phyloP scores from a whole-genome alignment of 1,140 invertebrate genomes.

The Chelonus insularis region DNA sequence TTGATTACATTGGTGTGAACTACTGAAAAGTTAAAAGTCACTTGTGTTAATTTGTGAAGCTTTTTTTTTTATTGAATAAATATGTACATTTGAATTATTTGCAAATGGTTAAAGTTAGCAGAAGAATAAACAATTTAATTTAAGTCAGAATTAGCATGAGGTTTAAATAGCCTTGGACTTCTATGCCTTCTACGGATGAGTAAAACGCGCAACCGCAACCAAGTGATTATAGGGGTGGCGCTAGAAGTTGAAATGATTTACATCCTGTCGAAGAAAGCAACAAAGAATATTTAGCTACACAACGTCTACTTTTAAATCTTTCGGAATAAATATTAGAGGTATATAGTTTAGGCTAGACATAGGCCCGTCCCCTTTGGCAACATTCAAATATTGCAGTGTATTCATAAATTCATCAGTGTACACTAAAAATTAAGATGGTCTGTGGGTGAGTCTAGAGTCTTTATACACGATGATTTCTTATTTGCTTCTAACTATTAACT shows the following conservation, averaged over 20 bases:
- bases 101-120: no score
- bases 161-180: not conserved
- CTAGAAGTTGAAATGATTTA: slow-evolving; percentile 51
- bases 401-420: slow-evolving; percentile 54
- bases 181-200: not conserved
- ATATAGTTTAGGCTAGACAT: slow-evolving; percentile 36
- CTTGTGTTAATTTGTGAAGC: no score
- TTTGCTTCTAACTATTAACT: no score
- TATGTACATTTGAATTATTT: no score
- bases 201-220: slow-evolving; percentile 18
- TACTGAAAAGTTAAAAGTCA: no score
- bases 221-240: slow-evolving; percentile 53
- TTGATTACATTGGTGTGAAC: no score
- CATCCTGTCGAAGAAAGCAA: slow-evolving; percentile 34
- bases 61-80: no score
- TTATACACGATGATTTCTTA: no score
- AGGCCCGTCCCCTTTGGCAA: slow-evolving; percentile 48
- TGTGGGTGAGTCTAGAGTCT: no score
- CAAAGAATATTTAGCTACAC: not conserved
- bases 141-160: not conserved
- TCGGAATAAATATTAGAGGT: slow-evolving; percentile 16
- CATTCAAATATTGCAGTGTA: slow-evolving; percentile 48
- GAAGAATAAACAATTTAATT: no score
- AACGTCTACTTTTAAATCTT: slow-evolving; percentile 37
- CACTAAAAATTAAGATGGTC: slow-evolving; percentile 40